A percentile compares a stretch with the other conserved stretches of the same genome.
Conservation (phyloP, 2,113 vertebrate species). For the Festucalex cinctus region DNA sequence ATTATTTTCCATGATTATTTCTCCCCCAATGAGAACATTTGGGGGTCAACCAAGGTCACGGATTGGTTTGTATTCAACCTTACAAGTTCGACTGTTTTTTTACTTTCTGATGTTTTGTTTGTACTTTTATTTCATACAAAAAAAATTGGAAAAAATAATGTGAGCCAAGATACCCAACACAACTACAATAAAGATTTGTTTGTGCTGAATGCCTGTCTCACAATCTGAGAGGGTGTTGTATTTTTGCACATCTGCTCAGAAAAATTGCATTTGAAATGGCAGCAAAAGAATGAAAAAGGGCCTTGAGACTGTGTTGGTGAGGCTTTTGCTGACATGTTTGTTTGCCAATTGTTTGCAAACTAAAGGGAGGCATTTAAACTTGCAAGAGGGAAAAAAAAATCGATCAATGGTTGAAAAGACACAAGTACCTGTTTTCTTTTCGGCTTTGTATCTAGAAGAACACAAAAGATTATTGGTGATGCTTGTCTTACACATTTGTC, state of each 20-base stretch:
- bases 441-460: not conserved
- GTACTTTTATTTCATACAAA: not conserved
- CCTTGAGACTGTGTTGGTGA: not conserved
- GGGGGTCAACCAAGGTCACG: no score
- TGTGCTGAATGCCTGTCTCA: not conserved
- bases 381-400: not conserved
- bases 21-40: no score
- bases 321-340: not conserved
- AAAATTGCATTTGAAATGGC: conserved; percentile 10
- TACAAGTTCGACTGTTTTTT: not conserved
- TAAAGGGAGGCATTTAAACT: not conserved
- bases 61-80: no score
- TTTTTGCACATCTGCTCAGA: not conserved
- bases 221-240: not conserved
- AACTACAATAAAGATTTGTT: not conserved
- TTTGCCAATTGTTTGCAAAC: not conserved
- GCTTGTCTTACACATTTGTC: not conserved
- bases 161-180: not conserved
- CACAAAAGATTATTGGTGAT: not conserved
- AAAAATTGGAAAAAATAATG: no score
- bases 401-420: not conserved
- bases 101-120: not conserved
- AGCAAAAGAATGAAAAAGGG: conserved; percentile 16
- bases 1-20: no score
- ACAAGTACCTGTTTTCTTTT: not conserved